These are phyloP conservation scores for Antheraea yamamai DNA, from an alignment of 2,888 invertebrate species.

Conservation along the genomic window DNA sequence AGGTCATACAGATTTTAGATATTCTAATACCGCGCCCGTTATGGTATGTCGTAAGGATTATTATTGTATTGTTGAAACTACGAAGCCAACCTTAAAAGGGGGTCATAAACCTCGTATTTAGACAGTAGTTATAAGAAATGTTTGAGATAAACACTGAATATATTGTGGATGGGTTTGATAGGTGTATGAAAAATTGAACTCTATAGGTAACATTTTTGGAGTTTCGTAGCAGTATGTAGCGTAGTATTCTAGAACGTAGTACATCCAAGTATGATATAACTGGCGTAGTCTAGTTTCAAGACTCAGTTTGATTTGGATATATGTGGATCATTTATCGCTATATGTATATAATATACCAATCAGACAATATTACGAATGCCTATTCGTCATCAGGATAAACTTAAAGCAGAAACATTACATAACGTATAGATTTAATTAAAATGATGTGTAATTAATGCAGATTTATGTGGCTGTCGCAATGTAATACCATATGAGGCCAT, in stretches of 20 bases:
- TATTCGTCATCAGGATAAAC: slow-evolving; percentile 38
- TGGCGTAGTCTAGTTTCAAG: background rate
- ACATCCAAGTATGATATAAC: background rate
- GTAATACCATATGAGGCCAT: slow-evolving; percentile 46
- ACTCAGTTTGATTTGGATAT: background rate
- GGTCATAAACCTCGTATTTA: background rate
- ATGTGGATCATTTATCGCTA: slow-evolving; percentile 20
- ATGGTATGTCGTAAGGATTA: background rate
- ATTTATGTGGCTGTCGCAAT: slow-evolving; percentile 53
- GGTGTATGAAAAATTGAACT: background rate
- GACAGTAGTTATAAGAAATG: background rate
- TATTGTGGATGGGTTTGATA: background rate
- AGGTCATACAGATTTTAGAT: slow-evolving; percentile 14
- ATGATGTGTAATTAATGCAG: slow-evolving; percentile 60
- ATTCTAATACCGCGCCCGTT: slow-evolving; percentile 11
- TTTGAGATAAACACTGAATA: background rate
- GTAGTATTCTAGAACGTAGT: slow-evolving; percentile 2
- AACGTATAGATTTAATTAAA: slow-evolving; percentile 63
- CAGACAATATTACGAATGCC: slow-evolving; percentile 41
- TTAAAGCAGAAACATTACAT: slow-evolving; percentile 50
- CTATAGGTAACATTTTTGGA: background rate
- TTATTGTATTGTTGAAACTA: slow-evolving; percentile 1
- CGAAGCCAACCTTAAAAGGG: background rate
- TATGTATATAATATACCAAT: slow-evolving; percentile 34
- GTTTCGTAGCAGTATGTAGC: slow-evolving; percentile 14